Evolutionary conservation across 2,888 invertebrate species (phyloP), one percentile per base, ranked within the genome.

Genomic region (Therioaphis trifolii): DNA sequence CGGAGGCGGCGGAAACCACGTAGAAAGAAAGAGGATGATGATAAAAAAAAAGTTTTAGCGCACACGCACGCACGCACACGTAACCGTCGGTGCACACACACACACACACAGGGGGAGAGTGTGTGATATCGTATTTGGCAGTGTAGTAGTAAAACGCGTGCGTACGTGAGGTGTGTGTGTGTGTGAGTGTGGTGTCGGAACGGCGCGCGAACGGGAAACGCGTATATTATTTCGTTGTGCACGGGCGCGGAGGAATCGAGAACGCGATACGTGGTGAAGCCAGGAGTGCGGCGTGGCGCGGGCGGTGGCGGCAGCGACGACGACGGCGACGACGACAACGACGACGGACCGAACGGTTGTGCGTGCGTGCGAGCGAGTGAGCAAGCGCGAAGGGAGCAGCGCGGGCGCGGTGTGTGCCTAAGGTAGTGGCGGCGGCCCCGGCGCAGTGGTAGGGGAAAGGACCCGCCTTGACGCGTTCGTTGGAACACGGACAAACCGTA

Each of bases 401-500:
- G n/a, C n/a, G n/a, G n/a, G n/a, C n/a, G n/a, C n/a, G n/a, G n/a
- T n/a, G n/a, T n/a, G n/a, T n/a, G n/a, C n/a, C n/a, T n/a, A n/a
- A n/a, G n/a, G n/a, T n/a, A n/a, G n/a, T n/a, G 68, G 43, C 63
- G 68, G 84, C 35, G 58, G 63, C 21, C 15, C 12, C 66, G 35
- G 29, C 29, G n/a, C n/a, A n/a, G n/a, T n/a, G 71, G 82, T 82
- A 49, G 82, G 82, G 72, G 72, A 49, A 82, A 82, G 72, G 72
- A 82, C 82, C 82, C 82, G 82, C 82, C 82, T 82, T 74, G 82
- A 80, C 80, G 80, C 80, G 82, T n/a, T n/a, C n/a, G n/a, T 82
- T 74, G 82, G 82, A 82, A 82, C 82, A 74, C 80, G 72, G 80
- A 71, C 80, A 72, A 68, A 72, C 80, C 35, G 71, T 24, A 5